Evolutionary conservation across 2,797 vertebrate species (phyloP).

Genomic region (Pipistrellus nathusii): DNA sequence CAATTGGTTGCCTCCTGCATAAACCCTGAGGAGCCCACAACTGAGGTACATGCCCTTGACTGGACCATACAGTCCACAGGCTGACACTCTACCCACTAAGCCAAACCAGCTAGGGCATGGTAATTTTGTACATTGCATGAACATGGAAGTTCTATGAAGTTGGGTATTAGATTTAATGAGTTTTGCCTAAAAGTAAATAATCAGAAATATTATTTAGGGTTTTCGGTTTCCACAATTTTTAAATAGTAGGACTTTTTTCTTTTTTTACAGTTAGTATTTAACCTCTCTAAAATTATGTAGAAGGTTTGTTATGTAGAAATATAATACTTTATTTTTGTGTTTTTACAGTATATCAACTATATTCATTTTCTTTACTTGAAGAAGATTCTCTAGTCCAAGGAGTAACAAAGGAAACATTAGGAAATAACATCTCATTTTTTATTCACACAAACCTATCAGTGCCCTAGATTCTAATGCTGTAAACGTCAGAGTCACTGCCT

Average conservation of each 20-base stretch:
- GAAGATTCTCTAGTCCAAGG: conserved; percentile 15
- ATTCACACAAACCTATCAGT: background rate
- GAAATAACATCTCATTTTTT: conserved; percentile 28
- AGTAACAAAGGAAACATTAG: conserved; percentile 61
- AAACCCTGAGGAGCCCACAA: no score
- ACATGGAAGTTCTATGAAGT: background rate
- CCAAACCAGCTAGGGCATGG: no score
- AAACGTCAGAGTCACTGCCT: background rate
- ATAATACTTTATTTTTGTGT: background rate
- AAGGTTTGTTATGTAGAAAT: conserved; percentile 11
- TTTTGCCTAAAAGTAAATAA: conserved; percentile 47
- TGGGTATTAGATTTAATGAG: background rate
- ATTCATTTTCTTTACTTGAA: conserved; percentile 27
- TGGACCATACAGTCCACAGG: no score
- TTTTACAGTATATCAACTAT: background rate
- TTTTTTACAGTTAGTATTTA: conserved; percentile 37
- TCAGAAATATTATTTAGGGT: background rate
- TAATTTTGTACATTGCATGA: background rate
- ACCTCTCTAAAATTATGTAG: background rate
- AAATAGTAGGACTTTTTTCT: background rate
- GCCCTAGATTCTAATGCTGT: conserved; percentile 33
- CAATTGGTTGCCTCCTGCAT: no score
- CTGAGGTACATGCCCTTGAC: no score
- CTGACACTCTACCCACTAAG: no score
- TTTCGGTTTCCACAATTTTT: conserved; percentile 17